Conservation (phyloP, 2,888 invertebrate genomes). For the Camponotus fellah region DNA sequence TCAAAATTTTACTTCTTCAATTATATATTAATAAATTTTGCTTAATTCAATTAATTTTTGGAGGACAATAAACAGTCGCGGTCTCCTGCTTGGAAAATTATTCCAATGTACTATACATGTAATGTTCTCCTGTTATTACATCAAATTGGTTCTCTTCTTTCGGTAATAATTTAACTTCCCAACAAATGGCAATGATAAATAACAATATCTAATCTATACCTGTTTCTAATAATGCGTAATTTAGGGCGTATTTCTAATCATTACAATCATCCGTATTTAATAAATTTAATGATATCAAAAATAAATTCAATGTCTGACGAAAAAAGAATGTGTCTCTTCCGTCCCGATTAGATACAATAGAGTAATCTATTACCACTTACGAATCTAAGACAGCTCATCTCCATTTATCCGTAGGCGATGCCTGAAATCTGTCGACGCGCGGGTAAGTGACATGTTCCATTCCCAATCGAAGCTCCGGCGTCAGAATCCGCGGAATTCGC, state of each 20-base stretch:
- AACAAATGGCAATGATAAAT: background rate
- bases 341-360: background rate
- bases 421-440: constrained; percentile 66
- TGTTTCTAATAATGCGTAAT: background rate
- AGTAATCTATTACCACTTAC: constrained; percentile 39
- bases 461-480: constrained; percentile 66
- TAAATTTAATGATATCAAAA: background rate
- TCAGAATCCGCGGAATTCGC: constrained; percentile 75
- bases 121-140: background rate
- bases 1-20: background rate
- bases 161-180: background rate
- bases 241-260: background rate
- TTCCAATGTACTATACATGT: background rate
- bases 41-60: background rate
- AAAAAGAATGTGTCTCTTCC: background rate
- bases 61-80: background rate
- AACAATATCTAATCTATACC: too few species aligned
- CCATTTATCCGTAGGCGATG: constrained; percentile 58
- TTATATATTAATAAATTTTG: background rate
- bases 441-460: constrained; percentile 71
- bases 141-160: background rate
- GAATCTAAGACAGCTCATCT: constrained; percentile 60
- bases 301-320: background rate
- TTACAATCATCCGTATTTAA: background rate
- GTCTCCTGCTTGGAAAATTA: background rate